These are phyloP conservation scores for Mungos mungo DNA, from an alignment of 2,113 vertebrate genomes.

Conservation along the genomic window DNA sequence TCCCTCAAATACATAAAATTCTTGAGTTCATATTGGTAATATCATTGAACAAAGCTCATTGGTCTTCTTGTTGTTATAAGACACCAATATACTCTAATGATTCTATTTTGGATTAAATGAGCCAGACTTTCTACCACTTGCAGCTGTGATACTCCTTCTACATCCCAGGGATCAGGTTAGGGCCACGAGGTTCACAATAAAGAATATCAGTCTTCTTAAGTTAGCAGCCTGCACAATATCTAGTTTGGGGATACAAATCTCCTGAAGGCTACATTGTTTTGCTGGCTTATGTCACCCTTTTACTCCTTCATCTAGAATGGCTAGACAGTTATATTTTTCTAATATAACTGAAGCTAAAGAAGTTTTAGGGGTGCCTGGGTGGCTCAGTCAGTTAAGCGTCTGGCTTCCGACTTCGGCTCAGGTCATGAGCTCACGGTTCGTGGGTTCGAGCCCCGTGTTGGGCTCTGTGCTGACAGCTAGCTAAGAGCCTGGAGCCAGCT, in stretches of 20 bases:
- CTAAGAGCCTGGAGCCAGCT: no score
- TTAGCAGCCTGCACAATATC: neutral
- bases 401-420: no score
- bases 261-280: neutral
- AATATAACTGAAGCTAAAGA: conserved; percentile 21
- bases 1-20: neutral
- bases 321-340: neutral
- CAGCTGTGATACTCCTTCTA: neutral
- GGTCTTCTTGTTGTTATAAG: neutral
- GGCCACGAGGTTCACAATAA: neutral
- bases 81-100: neutral
- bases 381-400: no score
- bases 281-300: neutral
- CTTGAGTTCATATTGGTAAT: neutral
- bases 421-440: no score
- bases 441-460: no score
- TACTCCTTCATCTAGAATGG: neutral
- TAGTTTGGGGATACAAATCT: neutral
- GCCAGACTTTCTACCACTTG: neutral
- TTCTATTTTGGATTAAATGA: neutral
- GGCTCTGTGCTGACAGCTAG: no score
- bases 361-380: neutral
- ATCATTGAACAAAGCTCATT: neutral
- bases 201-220: neutral
- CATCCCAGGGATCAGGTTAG: neutral